phyloP scores from a whole-genome alignment of 1,140 invertebrate species.

The Drosophila sulfurigaster region DNA sequence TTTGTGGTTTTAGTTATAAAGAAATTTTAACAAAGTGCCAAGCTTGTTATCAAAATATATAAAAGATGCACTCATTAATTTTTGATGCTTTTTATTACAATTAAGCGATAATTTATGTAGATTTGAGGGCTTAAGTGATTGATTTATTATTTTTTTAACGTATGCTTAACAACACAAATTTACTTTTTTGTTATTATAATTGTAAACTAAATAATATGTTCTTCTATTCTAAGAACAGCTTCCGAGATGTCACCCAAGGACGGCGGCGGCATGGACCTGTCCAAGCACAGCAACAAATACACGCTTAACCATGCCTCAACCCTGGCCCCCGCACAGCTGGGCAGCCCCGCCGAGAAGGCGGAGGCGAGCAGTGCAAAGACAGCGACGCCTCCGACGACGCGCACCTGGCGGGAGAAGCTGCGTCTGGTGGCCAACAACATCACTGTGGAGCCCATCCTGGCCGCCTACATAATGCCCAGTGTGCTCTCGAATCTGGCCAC shows the following conservation, averaged over 20 bases:
- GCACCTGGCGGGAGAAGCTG: constrained; percentile 86
- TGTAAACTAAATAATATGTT: not conserved
- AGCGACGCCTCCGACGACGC: constrained; percentile 8
- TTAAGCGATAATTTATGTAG: no score
- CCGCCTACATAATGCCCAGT: constrained; percentile 92
- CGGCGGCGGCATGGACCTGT: constrained; percentile 52
- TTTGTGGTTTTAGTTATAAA: no score
- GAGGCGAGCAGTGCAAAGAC: constrained; percentile 14
- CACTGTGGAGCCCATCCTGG: constrained; percentile 92
- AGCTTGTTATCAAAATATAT: no score
- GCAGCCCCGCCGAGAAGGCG: constrained; percentile 23
- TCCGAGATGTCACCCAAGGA: constrained; percentile 65
- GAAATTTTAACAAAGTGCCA: no score
- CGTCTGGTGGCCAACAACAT: constrained; percentile 88
- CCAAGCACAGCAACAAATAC: constrained; percentile 60
- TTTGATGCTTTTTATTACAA: no score
- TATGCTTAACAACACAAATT: no score
- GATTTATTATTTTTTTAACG: no score
- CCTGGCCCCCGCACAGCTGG: not conserved
- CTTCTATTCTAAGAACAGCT: not conserved
- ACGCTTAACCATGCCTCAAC: constrained; percentile 40
- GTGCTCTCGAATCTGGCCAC: constrained; percentile 91
- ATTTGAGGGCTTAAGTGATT: no score
- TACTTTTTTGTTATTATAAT: no score
- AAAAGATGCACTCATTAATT: no score